Evolutionary conservation across 2,113 vertebrate genomes (phyloP).

Genomic region (Tragelaphus imberbis): DNA sequence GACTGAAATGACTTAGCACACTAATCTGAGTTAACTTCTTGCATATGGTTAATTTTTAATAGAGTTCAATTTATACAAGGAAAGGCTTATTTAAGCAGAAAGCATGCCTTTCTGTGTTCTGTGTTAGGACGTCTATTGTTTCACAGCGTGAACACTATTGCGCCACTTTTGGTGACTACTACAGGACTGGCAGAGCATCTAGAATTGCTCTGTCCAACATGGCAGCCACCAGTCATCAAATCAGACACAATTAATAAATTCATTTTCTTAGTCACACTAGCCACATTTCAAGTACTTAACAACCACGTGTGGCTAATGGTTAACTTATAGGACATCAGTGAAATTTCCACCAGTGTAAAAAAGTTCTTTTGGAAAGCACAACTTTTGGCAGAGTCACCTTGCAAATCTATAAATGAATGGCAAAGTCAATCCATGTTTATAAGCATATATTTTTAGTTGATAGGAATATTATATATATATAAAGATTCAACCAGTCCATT

Average conservation of each 20-base stretch:
- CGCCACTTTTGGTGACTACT: not conserved
- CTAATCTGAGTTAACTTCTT: not conserved
- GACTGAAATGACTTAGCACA: too few relatives aligned
- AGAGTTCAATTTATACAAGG: not conserved
- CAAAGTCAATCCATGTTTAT: not conserved
- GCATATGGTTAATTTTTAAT: not conserved
- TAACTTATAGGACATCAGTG: not conserved
- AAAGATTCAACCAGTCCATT: too few relatives aligned
- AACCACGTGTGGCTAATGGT: not conserved
- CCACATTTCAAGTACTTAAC: not conserved
- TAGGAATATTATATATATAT: not conserved
- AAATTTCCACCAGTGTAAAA: not conserved
- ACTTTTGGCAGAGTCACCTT: not conserved
- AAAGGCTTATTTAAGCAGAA: not conserved
- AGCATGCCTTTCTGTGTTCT: not conserved
- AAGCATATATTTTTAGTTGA: not conserved
- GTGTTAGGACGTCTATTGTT: not conserved
- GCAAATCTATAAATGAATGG: not conserved
- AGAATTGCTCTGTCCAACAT: accelerated
- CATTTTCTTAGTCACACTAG: not conserved
- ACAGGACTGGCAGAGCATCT: too few relatives aligned
- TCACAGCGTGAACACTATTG: not conserved
- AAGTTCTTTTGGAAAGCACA: not conserved
- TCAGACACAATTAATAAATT: not conserved
- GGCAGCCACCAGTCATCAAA: not conserved